Evolutionary conservation across 1,140 invertebrate genomes (phyloP).

Genomic region (Cylas formicarius): DNA sequence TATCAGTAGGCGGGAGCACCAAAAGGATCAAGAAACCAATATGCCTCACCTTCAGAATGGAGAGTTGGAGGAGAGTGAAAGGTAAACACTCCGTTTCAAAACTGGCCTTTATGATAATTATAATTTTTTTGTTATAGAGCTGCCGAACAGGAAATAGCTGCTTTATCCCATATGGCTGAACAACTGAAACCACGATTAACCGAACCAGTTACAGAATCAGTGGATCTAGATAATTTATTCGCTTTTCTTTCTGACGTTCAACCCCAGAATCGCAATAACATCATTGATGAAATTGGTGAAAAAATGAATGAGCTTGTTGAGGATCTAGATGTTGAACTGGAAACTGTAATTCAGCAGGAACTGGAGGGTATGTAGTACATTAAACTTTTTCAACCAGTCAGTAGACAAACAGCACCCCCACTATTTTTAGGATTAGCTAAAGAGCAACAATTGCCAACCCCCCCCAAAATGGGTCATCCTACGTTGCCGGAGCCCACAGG

Average conservation of each 20-base stretch:
- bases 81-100: slow-evolving; percentile 37
- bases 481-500: slow-evolving; percentile 66
- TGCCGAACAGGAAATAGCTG: slow-evolving; percentile 68
- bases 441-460: slow-evolving; percentile 31
- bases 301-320: slow-evolving; percentile 76
- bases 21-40: slow-evolving; percentile 30
- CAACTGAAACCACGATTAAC: slow-evolving; percentile 60
- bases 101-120: slow-evolving; percentile 8
- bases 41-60: slow-evolving; percentile 17
- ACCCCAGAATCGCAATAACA: slow-evolving; percentile 45
- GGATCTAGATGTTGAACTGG: slow-evolving; percentile 66
- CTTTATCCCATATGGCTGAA: slow-evolving; percentile 67
- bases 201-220: slow-evolving; percentile 51
- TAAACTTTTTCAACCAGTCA: not conserved
- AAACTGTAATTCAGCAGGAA: slow-evolving; percentile 56
- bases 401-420: not conserved
- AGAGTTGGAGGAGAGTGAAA: slow-evolving; percentile 47
- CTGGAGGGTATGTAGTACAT: slow-evolving; percentile 30
- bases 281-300: slow-evolving; percentile 78
- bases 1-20: slow-evolving; percentile 13
- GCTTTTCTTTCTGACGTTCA: slow-evolving; percentile 84
- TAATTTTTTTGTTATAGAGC: slow-evolving; percentile 48
- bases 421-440: slow-evolving; percentile 33
- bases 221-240: slow-evolving; percentile 89
- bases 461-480: slow-evolving; percentile 46